phyloP scores from a whole-genome alignment of 2,113 vertebrate genomes.

The Zingel zingel region DNA sequence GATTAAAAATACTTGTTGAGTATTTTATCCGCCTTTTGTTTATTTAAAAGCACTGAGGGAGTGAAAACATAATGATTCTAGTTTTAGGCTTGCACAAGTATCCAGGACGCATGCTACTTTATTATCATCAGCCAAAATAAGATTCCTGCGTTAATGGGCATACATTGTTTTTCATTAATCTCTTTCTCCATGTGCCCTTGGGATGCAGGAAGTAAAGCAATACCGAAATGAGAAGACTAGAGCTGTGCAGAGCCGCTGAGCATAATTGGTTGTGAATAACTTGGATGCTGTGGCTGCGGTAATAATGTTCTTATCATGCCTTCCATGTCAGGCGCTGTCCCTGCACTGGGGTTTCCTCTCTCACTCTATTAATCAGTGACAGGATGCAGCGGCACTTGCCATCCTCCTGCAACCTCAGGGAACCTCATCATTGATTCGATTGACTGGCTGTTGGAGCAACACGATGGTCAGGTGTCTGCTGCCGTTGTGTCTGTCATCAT shows the following conservation, averaged over 20 bases:
- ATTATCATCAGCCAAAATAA: constrained; percentile 47
- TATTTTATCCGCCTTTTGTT: constrained; percentile 19
- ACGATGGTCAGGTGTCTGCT: constrained; percentile 59
- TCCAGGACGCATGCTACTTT: constrained; percentile 11
- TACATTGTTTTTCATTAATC: constrained; percentile 67
- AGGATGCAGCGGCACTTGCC: constrained; percentile 40
- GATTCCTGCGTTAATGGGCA: constrained; percentile 57
- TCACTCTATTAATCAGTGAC: constrained; percentile 73
- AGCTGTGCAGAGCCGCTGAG: constrained; percentile 42
- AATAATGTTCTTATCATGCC: constrained; percentile 74
- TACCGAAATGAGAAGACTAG: constrained; percentile 62
- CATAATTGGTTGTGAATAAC: constrained; percentile 76
- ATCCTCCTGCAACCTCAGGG: constrained; percentile 53
- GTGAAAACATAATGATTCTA: neutral
- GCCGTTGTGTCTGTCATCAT: constrained; percentile 50
- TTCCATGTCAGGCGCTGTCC: constrained; percentile 55
- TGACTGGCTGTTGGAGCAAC: constrained; percentile 44
- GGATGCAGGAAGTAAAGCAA: constrained; percentile 55
- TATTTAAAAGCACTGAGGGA: constrained; percentile 1
- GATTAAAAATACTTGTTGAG: constrained; percentile 4
- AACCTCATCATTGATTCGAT: constrained; percentile 65
- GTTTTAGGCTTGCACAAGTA: neutral
- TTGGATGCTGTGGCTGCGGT: constrained; percentile 54
- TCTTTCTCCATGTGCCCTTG: constrained; percentile 60
- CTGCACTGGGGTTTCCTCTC: constrained; percentile 51